These are phyloP conservation scores for Genyomyrus donnyi DNA, from an alignment of 2,113 vertebrate species.

Conservation along the genomic window DNA sequence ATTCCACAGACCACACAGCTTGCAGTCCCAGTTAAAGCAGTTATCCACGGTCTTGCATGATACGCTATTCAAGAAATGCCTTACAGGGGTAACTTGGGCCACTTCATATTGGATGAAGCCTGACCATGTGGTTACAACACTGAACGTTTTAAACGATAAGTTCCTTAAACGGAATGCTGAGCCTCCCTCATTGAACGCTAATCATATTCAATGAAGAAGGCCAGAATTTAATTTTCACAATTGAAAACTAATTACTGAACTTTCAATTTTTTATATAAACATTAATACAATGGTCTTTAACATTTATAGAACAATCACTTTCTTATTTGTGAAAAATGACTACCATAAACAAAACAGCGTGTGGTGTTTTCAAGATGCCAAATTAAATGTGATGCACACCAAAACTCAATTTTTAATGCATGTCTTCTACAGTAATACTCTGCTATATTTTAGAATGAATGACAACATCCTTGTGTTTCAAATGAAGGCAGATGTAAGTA, in stretches of 20 bases:
- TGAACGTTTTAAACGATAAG: neutral
- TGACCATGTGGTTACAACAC: constrained; percentile 2
- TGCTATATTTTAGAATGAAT: neutral
- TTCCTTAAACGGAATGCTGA: neutral
- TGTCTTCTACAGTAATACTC: neutral
- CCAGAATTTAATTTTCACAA: too few relatives aligned
- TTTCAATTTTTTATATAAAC: neutral
- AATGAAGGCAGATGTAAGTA: neutral
- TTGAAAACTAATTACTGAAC: neutral
- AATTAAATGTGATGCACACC: neutral
- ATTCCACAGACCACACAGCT: constrained; percentile 64
- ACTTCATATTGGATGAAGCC: constrained; percentile 13
- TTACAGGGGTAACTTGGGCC: constrained; percentile 41
- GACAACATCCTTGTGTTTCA: neutral
- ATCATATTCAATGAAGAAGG: neutral
- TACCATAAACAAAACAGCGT: neutral
- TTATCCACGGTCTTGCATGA: constrained; percentile 55
- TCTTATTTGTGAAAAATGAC: neutral
- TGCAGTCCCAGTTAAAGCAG: constrained; percentile 56
- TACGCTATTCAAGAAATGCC: constrained; percentile 47
- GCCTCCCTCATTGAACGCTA: too few relatives aligned
- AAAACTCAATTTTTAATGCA: neutral
- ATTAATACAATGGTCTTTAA: neutral
- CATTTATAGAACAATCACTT: neutral
- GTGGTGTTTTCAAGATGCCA: neutral